A percentile compares a stretch with the other conserved stretches of the same genome.
Evolutionary conservation across 2,113 vertebrate genomes (phyloP).

Genomic region (Echinops telfairi): DNA sequence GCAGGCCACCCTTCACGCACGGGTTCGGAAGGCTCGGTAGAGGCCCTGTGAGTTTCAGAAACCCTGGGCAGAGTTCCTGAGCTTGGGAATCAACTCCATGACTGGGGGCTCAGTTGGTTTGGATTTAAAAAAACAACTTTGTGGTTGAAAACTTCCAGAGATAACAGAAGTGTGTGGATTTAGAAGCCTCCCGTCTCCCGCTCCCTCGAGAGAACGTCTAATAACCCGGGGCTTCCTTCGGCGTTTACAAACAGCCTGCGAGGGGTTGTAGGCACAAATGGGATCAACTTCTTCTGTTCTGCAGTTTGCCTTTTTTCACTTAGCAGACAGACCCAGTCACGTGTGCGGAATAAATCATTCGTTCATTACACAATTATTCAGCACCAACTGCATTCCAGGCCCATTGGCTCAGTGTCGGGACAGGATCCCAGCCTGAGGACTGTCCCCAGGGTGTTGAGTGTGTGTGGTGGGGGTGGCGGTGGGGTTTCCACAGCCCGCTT

Average conservation of each 20-base stretch:
- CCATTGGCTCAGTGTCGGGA: not conserved
- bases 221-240: not conserved
- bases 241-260: not conserved
- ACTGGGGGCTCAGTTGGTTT: no score
- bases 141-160: conserved; percentile 5
- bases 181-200: not conserved
- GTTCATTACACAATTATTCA: not conserved
- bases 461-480: no score
- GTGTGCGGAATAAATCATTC: not conserved
- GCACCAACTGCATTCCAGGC: not conserved
- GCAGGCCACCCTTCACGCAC: no score
- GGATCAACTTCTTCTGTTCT: not conserved
- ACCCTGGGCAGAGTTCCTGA: no score
- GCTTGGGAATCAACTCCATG: no score
- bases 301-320: conserved; percentile 9
- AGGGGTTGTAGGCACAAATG: not conserved
- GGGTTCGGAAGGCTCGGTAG: no score
- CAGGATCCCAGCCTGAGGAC: not conserved
- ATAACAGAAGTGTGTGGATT: not conserved
- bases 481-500: not conserved
- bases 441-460: not conserved
- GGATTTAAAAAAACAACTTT: not conserved
- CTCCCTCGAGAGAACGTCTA: not conserved
- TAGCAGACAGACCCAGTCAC: not conserved
- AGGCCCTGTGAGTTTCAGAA: no score